Evolutionary conservation across 2,888 invertebrate genomes (phyloP), one percentile per base, ranked within the genome.

Genomic region (Brachynemurus nebulosus): DNA sequence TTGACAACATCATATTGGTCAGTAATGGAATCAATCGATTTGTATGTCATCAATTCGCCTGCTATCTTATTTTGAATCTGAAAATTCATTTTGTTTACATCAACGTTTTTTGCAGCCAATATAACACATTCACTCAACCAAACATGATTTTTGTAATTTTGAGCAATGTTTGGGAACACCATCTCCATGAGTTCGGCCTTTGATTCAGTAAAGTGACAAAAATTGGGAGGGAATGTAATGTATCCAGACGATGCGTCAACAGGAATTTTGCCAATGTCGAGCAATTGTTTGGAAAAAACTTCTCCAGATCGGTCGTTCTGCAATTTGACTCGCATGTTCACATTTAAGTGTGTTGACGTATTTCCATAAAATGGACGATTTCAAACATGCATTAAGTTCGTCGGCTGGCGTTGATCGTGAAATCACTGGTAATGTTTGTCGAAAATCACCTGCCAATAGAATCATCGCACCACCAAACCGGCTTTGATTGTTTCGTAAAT

Each of bases 361-460:
- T 18, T 33, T 14, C 33, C 42, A 42, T 14, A 42, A 42, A 42
- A n/a, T 42, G n/a, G 41, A 58, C 20, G 54, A 50, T 48, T 57
- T 59, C 42, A 57, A 42, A 48, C 57, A 58, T 48, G 55, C 56
- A 48, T 59, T 60, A 12, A 59, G 42, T 54, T 58, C 57, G 49
- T 60, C 57, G 19, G 57, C 57, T 46, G 51, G 50, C 37, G 52
- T 55, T 47, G 51, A 51, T 46, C 56, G 51, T 49, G 58, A 54
- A 48, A 59, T 55, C 19, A 57, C 54, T 48, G 57, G 55, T 33
- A 58, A 46, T 47, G 57, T 57, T 53, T 58, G 59, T 8, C 55
- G 50, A 48, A 60, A 59, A 58, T 59, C 58, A 25, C 56, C 57
- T 48, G 57, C 41, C 23, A 58, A 50, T 40, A 59, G 44, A 48